Percentiles rank a stretch among this genome's conserved stretches.
Evolutionary conservation across 2,888 invertebrate species (phyloP).

Genomic region (Hypercompe scribonia): DNA sequence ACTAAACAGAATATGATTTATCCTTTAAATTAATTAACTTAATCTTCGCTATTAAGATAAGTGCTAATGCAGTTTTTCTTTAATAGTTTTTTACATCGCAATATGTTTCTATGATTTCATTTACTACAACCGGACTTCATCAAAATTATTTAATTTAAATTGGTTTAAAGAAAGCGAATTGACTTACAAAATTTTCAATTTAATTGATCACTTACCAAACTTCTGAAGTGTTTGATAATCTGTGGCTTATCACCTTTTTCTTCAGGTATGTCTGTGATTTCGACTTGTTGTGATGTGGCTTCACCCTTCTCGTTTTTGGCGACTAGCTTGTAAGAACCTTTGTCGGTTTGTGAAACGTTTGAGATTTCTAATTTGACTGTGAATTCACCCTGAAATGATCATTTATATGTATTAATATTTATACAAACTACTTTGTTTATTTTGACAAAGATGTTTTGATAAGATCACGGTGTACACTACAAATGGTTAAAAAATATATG

Average conservation of each 20-base stretch:
- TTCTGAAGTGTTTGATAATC: conserved; percentile 91
- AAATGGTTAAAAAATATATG: neutral
- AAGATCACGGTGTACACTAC: neutral
- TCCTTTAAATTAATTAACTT: neutral
- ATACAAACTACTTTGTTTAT: neutral
- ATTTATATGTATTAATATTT: neutral
- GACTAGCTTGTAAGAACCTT: conserved; percentile 95
- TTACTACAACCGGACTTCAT: accelerated
- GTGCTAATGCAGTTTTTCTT: neutral
- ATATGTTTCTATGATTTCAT: neutral
- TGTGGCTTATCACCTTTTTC: conserved; percentile 93
- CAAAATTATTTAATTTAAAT: neutral
- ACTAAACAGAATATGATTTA: too few species aligned
- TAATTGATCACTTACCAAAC: conserved; percentile 87
- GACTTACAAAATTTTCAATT: neutral
- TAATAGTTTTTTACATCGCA: neutral
- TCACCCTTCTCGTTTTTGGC: conserved; percentile 98
- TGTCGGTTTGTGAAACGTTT: conserved; percentile 92
- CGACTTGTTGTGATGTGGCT: conserved; percentile 95
- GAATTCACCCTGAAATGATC: conserved; percentile 91
- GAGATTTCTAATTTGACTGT: conserved; percentile 96
- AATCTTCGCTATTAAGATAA: neutral
- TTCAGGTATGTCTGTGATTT: conserved; percentile 94
- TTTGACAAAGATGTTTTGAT: neutral
- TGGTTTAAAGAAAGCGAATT: neutral